Evolutionary conservation across 2,888 invertebrate genomes (phyloP).

Genomic region (Hermodice carunculata): DNA sequence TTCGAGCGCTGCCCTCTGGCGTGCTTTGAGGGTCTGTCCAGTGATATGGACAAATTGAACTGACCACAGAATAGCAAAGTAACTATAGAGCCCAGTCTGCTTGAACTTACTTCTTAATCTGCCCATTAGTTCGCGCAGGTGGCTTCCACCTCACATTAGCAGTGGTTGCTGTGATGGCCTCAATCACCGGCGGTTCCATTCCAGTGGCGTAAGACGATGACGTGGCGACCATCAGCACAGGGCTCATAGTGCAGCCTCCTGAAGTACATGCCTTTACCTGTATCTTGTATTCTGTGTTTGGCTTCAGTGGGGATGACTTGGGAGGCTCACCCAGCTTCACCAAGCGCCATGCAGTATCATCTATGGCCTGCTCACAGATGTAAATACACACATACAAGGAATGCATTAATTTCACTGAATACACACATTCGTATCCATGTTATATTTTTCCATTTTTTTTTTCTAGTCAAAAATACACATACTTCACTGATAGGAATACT

Average conservation of each 20-base stretch:
- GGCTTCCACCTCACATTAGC: conserved; percentile 50
- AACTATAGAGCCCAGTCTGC: no score
- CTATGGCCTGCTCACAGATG: not conserved
- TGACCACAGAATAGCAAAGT: no score
- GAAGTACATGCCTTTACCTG: conserved; percentile 62
- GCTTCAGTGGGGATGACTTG: conserved; percentile 46
- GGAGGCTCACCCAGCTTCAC: conserved; percentile 1
- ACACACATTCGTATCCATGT: not conserved
- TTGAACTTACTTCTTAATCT: conserved; percentile 56
- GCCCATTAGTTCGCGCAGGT: conserved; percentile 62
- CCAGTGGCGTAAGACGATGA: conserved; percentile 54
- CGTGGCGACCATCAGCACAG: conserved; percentile 51
- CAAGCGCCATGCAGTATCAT: not conserved
- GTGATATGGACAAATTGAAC: no score
- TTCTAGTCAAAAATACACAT: not conserved
- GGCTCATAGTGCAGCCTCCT: conserved; percentile 59
- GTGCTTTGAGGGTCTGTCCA: no score
- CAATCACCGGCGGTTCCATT: conserved; percentile 49
- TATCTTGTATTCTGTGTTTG: conserved; percentile 59
- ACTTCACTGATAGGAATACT: not conserved
- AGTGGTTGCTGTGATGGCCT: conserved; percentile 45
- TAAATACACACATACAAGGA: not conserved
- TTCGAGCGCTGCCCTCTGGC: no score
- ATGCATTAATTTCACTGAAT: not conserved
- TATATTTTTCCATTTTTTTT: not conserved